Conservation (phyloP, 2,797 vertebrate species). For the Pseudochirops corinnae region DNA sequence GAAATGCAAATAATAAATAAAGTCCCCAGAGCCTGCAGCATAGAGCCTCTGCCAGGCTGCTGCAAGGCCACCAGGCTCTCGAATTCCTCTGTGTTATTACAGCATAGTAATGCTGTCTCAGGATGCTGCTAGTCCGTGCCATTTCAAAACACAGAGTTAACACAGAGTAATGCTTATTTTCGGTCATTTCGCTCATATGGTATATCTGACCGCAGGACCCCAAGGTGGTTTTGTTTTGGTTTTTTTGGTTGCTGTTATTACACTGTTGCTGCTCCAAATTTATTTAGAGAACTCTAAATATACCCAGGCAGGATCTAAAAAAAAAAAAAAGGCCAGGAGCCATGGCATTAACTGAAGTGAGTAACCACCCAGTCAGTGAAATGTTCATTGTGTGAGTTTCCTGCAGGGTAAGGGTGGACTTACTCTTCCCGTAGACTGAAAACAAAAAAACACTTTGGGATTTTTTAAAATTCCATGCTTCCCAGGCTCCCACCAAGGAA, state of each 20-base stretch:
- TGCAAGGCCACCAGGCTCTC: not conserved
- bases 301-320: constrained; percentile 19
- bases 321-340: not conserved
- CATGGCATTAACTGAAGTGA: constrained; percentile 44
- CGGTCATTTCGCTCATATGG: not conserved
- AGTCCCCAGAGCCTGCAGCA: not conserved
- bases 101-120: not conserved
- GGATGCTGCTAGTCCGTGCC: constrained; percentile 24
- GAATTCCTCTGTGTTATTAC: not conserved
- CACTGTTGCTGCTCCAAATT: constrained; percentile 8
- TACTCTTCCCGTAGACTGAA: constrained; percentile 27
- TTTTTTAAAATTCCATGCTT: not conserved
- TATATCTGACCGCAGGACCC: not conserved
- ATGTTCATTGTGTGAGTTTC: not conserved
- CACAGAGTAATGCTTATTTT: constrained; percentile 32
- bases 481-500: constrained; percentile 28
- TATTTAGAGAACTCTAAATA: constrained; percentile 27
- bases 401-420: constrained; percentile 9
- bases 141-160: constrained; percentile 56
- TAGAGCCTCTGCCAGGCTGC: not conserved
- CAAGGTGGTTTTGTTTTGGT: not conserved
- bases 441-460: constrained; percentile 26
- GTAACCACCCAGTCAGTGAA: constrained; percentile 25
- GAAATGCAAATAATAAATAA: not conserved
- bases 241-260: constrained; percentile 14